Base-by-base conservation (phyloP, 2,888 invertebrate species). In the Nemapogon koenigi region DNA sequence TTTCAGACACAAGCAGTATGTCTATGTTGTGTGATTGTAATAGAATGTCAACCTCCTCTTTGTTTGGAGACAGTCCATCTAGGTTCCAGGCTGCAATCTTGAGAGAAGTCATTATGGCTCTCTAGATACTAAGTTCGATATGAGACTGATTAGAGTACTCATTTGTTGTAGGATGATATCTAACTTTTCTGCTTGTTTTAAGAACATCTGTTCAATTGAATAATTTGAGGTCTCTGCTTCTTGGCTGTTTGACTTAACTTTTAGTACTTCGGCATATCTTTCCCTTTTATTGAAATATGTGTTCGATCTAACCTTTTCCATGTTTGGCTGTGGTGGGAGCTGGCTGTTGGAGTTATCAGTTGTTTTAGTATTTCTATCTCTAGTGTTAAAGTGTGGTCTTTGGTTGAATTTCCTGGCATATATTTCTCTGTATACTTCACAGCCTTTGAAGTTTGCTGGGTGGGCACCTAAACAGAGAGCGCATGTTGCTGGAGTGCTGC, bases 31-130 rank as follows among this genome's bases (percentile, higher is more conserved):
- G 16, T 33, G 4, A 16, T 4, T 37, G 2, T 19, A 47, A 6
- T 6, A 46, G 40, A 4, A 19, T 17, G 30, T 44, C 38, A 6
- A 46, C 16, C 16, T 48, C 48, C 4, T 38, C 6, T 16, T 33
- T 40, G 7, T 46, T 44, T 25, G 43, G 37, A 38, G 43, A 16
- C 29, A 49, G 44, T n/a, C 48, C 49, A 43, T 51, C 47, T 28
- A 46, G 41, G 37, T 51, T 50, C 49, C 47, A 51, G 11, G 45
- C 29, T 1, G 35, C 46, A 16, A 49, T 37, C 32, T 43, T 43
- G 17, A 47, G 25, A n/a, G 35, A 13, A 11, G 18, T n/a, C n/a
- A 35, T 17, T 38, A 22, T 37, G 28, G 27, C 7, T 35, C 8
- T 39, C 36, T 42, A 14, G 39, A 14, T 28, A 46, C 17, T n/a